phyloP scores from a whole-genome alignment of 2,113 vertebrate genomes.

The Phodopus roborovskii region DNA sequence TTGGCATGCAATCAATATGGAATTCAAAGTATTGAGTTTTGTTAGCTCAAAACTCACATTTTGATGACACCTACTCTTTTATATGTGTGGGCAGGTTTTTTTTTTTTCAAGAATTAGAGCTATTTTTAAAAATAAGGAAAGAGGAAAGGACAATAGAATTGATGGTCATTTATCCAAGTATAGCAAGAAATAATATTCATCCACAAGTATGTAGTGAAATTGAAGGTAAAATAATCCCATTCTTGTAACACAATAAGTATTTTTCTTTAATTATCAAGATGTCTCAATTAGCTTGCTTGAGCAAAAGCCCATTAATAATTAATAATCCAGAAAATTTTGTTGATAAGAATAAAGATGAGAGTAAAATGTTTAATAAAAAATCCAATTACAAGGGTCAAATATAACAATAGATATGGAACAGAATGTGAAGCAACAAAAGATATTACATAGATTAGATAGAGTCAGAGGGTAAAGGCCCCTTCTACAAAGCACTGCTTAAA shows the following conservation, averaged over 20 bases:
- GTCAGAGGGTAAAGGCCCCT: not conserved
- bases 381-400: conserved; percentile 1
- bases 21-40: not conserved
- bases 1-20: not conserved
- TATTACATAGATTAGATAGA: not conserved
- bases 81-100: not conserved
- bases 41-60: not conserved
- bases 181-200: not conserved
- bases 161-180: not conserved
- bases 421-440: conserved; percentile 19
- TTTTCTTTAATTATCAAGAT: conserved; percentile 39
- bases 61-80: not conserved
- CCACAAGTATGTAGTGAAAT: not conserved
- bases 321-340: not conserved
- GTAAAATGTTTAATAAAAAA: not conserved
- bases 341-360: not conserved
- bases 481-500: not conserved
- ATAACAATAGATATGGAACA: not conserved
- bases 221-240: not conserved
- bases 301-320: not conserved
- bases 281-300: conserved; percentile 16
- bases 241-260: not conserved
- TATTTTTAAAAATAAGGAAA: not conserved
- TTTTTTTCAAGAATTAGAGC: not conserved
- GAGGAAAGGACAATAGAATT: not conserved